Evolutionary conservation across 2,888 invertebrate genomes (phyloP).

Genomic region (Folsomia manolachei): DNA sequence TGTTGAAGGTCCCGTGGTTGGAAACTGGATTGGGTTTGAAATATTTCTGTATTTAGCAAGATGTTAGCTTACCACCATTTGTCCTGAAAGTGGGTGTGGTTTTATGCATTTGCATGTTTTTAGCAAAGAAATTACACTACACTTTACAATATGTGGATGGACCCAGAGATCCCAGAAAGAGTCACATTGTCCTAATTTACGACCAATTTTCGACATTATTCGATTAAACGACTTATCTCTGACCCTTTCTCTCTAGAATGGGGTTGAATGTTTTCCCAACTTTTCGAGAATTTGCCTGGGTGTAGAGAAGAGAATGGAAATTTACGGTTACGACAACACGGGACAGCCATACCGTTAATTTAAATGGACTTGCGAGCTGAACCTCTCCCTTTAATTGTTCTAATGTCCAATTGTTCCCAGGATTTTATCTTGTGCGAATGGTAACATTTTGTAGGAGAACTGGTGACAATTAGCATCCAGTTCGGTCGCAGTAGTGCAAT

Average conservation of each 20-base stretch:
- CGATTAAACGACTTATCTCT: slow-evolving; percentile 30
- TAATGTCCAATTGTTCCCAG: neutral
- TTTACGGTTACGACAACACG: slow-evolving; percentile 42
- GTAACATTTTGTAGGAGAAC: slow-evolving; percentile 9
- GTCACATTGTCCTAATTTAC: slow-evolving; percentile 35
- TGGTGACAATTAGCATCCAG: neutral
- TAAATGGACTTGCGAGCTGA: slow-evolving; percentile 42
- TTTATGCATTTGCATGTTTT: no score
- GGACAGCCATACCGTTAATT: slow-evolving; percentile 43
- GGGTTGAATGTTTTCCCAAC: no score
- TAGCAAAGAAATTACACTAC: no score
- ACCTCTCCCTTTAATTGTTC: neutral
- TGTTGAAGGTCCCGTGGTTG: no score
- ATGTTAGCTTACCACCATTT: no score
- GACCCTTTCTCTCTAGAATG: neutral
- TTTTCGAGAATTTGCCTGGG: neutral
- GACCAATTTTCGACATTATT: slow-evolving; percentile 42
- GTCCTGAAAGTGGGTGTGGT: no score
- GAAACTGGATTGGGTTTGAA: no score
- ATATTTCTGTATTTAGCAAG: no score
- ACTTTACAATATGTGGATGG: no score
- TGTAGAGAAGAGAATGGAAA: slow-evolving; percentile 28
- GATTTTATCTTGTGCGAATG: slow-evolving; percentile 27
- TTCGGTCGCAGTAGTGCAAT: slow-evolving; percentile 20
- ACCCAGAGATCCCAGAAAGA: no score